Base-by-base conservation (phyloP, 2,888 invertebrate species). In the Sclerodermus sp. region DNA sequence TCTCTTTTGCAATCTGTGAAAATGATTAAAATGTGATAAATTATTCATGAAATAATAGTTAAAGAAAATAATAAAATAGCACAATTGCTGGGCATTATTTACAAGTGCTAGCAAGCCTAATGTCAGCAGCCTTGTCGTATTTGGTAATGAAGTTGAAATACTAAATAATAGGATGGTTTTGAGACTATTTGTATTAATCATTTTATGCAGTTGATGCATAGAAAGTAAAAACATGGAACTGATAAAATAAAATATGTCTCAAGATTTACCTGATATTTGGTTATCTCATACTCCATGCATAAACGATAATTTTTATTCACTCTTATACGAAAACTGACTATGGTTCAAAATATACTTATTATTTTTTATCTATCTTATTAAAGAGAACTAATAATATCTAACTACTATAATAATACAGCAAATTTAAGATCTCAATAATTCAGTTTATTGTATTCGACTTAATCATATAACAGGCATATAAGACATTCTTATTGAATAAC, bases 21-120 rank as follows among this genome's bases (percentile, higher is more conserved):
- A 42, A 69, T 65, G 62, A 67, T 65, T 65, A 69, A 73, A 72
- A 73, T 71, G 74, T 74, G 71, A 74, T 74, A 73, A 74, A 74
- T 74, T 73, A 73, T 73, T 74, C 72, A 71, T 72, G 72, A 70
- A 72, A 69, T 69, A 72, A 71, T 69, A 71, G 70, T 69, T 70
- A 67, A 71, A 63, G 67, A 63, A 66, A 66, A 60, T 62, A 68
- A 70, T 62, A 64, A 68, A 73, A 74, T 73, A 73, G 73, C 73
- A 76, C 71, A 74, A 73, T 74, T 72, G 73, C 76, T 74, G 74
- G 74, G 73, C 73, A 76, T 74, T 75, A 75, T 74, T 76, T 76
- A 73, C 71, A 74, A 76, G 73, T 76, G 76, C 75, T 74, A 72
- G 72, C 73, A 73, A 74, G 74, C 74, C 75, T 76, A 72, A 72